Conservation (phyloP, 2,113 vertebrate genomes). For the Taxidea taxus region DNA sequence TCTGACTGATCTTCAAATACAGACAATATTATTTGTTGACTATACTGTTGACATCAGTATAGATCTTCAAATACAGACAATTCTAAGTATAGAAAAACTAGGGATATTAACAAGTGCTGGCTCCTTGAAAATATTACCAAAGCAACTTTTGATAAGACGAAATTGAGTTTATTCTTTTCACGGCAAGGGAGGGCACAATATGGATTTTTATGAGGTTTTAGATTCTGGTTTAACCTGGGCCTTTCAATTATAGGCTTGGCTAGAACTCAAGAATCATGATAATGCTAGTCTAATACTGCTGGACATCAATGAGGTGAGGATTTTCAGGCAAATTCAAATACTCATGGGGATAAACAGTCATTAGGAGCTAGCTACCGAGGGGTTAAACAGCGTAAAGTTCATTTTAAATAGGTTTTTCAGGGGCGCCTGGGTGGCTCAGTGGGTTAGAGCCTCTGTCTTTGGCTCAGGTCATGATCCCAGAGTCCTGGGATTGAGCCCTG, state of each 20-base stretch:
- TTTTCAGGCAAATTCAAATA: not conserved
- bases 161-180: not conserved
- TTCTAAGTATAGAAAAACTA: not conserved
- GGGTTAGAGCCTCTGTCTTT: no score
- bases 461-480: no score
- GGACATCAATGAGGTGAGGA: not conserved
- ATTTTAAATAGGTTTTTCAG: not conserved
- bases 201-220: not conserved
- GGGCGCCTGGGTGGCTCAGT: no score
- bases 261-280: not conserved
- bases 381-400: not conserved
- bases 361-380: not conserved
- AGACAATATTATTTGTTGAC: no score
- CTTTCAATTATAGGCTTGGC: not conserved
- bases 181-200: not conserved
- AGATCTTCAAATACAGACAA: not conserved
- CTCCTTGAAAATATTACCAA: not conserved
- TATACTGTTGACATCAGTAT: not conserved
- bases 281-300: not conserved
- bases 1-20: not conserved
- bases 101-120: not conserved
- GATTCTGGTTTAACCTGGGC: not conserved
- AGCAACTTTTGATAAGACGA: not conserved
- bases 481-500: no score
- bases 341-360: not conserved